These are phyloP conservation scores for Scytalopus superciliaris DNA, from an alignment of 2,113 vertebrate genomes.

Conservation along the genomic window DNA sequence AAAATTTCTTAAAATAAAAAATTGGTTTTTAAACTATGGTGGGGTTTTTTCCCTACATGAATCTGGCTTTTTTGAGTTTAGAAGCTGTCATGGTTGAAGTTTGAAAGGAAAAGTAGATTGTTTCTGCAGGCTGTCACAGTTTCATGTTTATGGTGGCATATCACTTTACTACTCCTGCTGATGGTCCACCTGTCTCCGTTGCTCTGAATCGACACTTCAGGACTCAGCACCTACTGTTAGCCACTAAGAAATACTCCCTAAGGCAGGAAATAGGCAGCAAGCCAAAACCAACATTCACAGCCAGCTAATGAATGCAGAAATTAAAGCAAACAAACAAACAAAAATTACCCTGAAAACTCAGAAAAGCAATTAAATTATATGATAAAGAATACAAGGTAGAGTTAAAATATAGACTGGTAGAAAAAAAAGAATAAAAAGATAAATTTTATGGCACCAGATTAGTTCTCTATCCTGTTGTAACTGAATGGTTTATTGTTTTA, in stretches of 20 bases:
- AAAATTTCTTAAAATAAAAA: neutral
- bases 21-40: neutral
- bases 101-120: neutral
- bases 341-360: neutral
- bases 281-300: neutral
- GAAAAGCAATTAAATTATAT: neutral
- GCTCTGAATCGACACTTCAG: neutral
- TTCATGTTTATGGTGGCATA: neutral
- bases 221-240: constrained; percentile 11
- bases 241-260: neutral
- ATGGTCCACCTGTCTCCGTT: neutral
- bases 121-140: neutral
- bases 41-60: accelerated
- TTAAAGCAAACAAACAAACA: neutral
- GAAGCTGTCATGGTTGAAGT: neutral
- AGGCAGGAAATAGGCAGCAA: constrained; percentile 24
- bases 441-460: neutral
- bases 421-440: neutral
- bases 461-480: neutral
- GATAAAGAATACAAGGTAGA: neutral
- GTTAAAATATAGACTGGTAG: neutral
- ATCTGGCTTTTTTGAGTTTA: neutral
- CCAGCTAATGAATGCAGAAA: neutral
- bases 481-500: neutral
- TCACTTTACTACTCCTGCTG: constrained; percentile 29